Evolutionary conservation across 2,888 invertebrate genomes (phyloP), one percentile per base, ranked within the genome.

Genomic region (Epinotia demarniana): DNA sequence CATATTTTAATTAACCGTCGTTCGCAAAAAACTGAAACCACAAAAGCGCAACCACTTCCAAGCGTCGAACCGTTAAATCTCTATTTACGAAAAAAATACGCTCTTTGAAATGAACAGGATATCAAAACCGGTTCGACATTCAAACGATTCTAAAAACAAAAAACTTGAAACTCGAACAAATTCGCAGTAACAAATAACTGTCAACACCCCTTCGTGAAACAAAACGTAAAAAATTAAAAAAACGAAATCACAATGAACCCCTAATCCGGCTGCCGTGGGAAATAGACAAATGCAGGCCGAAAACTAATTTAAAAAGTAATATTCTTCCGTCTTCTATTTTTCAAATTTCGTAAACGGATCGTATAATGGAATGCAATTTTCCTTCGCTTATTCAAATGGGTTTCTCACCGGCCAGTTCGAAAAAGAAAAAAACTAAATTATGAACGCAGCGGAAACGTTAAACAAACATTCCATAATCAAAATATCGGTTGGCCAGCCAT

Each of bases 261-360:
- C 90, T 93, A 93, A 93, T 93, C 93, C 93, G 82, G 75, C 81
- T 85, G 89, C 90, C 93, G 93, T 93, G 94, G 93, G 93, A 94
- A 90, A 89, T 88, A 85, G 86, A 88, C 92, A 91, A 91, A 92
- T 92, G 92, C 90, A 91, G 92, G 91, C 92, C 92, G 88, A 91
- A 92, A 93, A 93, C 93, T 92, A 93, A 93, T 93, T 93, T 92
- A 92, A 93, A 94, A 92, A 88, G 93, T 92, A 92, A 93, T 93
- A 92, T 89, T 90, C 90, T 90, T 91, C 90, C 87, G 89, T 90
- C 90, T 90, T 91, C 90, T 87, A 85, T 87, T 86, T 84, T 84
- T 83, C 80, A 79, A 80, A 82, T 84, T 84, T 84, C 78, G 72
- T 79, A 82, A 80, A 81, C 71, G 71, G 72, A 78, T 78, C 76